Percentiles rank a stretch among this genome's conserved stretches.
phyloP scores from a whole-genome alignment of 1,140 invertebrate species.

The Grapholita molesta region DNA sequence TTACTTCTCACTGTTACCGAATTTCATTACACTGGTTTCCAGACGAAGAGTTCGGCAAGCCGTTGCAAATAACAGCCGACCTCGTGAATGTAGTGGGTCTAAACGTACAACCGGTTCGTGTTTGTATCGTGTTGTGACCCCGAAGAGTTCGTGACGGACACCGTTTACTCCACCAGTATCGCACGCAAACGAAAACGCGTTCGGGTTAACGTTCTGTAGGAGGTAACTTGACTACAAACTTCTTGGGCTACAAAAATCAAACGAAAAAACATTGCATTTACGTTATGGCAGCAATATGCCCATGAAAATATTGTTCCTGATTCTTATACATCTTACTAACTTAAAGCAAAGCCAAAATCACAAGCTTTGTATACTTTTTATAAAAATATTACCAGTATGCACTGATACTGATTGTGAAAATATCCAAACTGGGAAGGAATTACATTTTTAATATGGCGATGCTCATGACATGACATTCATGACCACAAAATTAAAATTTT shows the following conservation, averaged over 20 bases:
- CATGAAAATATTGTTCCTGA: constrained; percentile 31
- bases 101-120: constrained; percentile 35
- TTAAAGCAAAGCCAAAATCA: too few relatives aligned
- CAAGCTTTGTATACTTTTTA: neutral
- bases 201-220: constrained; percentile 43
- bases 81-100: neutral
- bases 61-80: neutral
- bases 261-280: constrained; percentile 29
- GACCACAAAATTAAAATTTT: too few relatives aligned
- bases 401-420: too few relatives aligned
- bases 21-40: neutral
- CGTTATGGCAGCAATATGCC: constrained; percentile 34
- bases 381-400: too few relatives aligned
- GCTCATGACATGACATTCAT: too few relatives aligned
- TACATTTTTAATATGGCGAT: too few relatives aligned
- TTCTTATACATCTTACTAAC: constrained; percentile 21
- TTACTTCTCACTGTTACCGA: neutral
- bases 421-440: too few relatives aligned
- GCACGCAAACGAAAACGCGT: constrained; percentile 48
- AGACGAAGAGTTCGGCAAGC: neutral
- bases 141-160: constrained; percentile 47
- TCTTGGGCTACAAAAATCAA: constrained; percentile 46
- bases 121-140: constrained; percentile 43
- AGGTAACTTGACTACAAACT: constrained; percentile 41
- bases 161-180: constrained; percentile 33